Evolutionary conservation across 2,113 vertebrate genomes (phyloP), one percentile per base, ranked within the genome.

Genomic region (Triplophysa rosa): DNA sequence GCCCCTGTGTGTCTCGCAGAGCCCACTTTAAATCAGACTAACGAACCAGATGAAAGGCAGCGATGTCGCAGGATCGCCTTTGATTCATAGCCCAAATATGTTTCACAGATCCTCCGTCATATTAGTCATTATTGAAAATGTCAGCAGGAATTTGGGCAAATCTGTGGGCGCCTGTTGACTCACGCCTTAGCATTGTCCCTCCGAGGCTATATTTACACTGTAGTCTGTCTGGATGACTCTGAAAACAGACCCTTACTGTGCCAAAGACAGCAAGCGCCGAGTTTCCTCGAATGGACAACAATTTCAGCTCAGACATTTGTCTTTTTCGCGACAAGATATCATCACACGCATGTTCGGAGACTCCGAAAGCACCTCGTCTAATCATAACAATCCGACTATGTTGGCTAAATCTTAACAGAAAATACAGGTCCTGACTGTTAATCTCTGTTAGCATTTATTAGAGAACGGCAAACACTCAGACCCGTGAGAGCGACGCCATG

Each of bases 151-250:
- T 76, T 81, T 71, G 42, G 65, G 40, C 66, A 56, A 58, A 82
- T 82, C 80, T 65, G 83, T 75, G 80, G 70, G 54, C 77, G 80
- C 42, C 67, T 61, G 52, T 67, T 79, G 80, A 84, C 67, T 82
- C 80, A 82, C 66, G 61, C 77, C 77, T 82, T 68, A 82, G 67
- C 33, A 10, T 42, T 63, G 62, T 52, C 37, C 69, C 42, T 66
- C 71, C 21, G 47, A 76, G 79, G 49, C 82, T 77, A 68, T 56
- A 56, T 52, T 62, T 54, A 67, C 58, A 33, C 40, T 61, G 66
- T 45, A 24, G 42, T 67, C 49, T 73, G 76, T 78, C 75, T 82
- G 8, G 45, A 49, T 47, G 40, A 74, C 63, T 19, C 26, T 49
- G 66, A 72, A 58, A 68, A 45, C 17, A n/a, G 47, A 52, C 49